Evolutionary conservation across 1,140 invertebrate species (phyloP).

Genomic region (Cotesia chilonis): DNA sequence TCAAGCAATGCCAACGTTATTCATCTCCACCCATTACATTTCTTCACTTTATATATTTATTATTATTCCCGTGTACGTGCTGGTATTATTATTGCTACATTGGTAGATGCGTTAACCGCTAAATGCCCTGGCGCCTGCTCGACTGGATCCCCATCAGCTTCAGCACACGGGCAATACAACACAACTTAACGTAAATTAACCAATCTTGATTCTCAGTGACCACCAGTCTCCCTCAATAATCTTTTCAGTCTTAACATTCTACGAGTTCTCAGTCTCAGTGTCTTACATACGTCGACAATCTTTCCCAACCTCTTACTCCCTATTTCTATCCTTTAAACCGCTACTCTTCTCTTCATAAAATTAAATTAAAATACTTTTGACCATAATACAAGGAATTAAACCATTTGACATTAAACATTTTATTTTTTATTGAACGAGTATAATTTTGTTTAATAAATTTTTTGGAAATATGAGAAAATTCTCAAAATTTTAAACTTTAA

Average conservation of each 20-base stretch:
- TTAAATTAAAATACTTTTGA: not conserved
- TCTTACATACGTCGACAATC: not conserved
- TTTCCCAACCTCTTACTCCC: no score
- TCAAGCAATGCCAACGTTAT: conserved; percentile 31
- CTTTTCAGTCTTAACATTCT: not conserved
- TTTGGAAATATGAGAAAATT: no score
- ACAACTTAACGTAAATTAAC: conserved; percentile 59
- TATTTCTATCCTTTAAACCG: conserved; percentile 17
- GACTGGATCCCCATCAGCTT: conserved; percentile 44
- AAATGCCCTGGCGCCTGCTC: conserved; percentile 62
- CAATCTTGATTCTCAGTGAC: conserved; percentile 55
- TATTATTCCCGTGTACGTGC: not conserved
- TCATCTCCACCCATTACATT: conserved; percentile 34
- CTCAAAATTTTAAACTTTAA: no score
- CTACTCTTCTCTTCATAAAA: not conserved
- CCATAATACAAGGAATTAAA: no score
- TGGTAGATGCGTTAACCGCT: conserved; percentile 53
- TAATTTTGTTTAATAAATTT: no score
- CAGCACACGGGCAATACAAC: not conserved
- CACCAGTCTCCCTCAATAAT: conserved; percentile 17
- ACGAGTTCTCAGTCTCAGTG: conserved; percentile 5
- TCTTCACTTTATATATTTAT: conserved; percentile 4
- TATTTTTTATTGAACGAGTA: no score
- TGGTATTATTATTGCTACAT: no score
- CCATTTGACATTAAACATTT: no score